Conservation (phyloP, 2,888 invertebrate species). For the Pseudeuparius sepicola region DNA sequence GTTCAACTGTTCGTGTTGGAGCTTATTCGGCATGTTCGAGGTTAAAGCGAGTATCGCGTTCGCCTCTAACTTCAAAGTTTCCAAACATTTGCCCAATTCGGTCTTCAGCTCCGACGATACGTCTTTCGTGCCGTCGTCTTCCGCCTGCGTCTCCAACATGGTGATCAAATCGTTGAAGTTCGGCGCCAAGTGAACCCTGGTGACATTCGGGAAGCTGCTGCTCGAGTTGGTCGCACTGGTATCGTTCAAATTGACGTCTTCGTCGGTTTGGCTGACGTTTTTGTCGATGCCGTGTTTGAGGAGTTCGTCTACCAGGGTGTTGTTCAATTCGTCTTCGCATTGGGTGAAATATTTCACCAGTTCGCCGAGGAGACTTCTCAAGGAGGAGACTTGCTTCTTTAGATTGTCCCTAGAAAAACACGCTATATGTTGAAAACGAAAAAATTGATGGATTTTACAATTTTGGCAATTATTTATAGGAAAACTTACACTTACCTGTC, state of each 20-base stretch:
- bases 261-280: slow-evolving; percentile 26
- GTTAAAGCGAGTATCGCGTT: slow-evolving; percentile 56
- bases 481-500: slow-evolving; percentile 45
- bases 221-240: slow-evolving; percentile 25
- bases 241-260: slow-evolving; percentile 26
- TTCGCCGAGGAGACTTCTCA: slow-evolving; percentile 57
- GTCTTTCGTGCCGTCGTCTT: slow-evolving; percentile 42
- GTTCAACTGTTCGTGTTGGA: no score
- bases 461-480: no score
- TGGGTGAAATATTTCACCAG: slow-evolving; percentile 62
- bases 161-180: slow-evolving; percentile 50
- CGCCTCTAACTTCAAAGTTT: slow-evolving; percentile 58
- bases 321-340: slow-evolving; percentile 72
- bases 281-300: slow-evolving; percentile 37
- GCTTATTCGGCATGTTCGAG: slow-evolving; percentile 23
- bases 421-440: no score
- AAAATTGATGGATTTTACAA: no score
- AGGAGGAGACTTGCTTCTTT: slow-evolving; percentile 52
- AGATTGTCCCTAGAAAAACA: slow-evolving; percentile 50
- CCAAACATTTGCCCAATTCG: slow-evolving; percentile 58
- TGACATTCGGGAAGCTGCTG: slow-evolving; percentile 22
- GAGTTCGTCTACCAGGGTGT: slow-evolving; percentile 58
- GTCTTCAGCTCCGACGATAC: slow-evolving; percentile 47
- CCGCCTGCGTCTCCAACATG: slow-evolving; percentile 50
- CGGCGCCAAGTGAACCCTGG: slow-evolving; percentile 60